Evolutionary conservation across 2,888 invertebrate genomes (phyloP).

Genomic region (Pammene fasciana): DNA sequence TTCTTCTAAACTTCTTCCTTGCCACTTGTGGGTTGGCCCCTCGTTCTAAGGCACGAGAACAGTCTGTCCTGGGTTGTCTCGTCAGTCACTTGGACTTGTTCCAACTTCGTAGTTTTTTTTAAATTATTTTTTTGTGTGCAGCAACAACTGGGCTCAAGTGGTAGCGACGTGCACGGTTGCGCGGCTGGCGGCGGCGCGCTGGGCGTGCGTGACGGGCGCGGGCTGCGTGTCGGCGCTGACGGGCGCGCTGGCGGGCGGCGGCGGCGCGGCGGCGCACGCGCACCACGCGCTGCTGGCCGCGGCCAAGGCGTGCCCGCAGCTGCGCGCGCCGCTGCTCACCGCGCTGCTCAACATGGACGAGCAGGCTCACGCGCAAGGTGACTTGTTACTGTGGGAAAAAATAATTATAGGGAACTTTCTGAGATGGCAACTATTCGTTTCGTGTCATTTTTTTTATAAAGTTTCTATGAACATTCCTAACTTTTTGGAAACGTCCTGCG

Average conservation of each 20-base stretch:
- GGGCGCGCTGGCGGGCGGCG: constrained; percentile 55
- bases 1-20: no score
- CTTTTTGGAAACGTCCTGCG: no score
- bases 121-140: constrained; percentile 52
- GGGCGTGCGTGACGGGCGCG: constrained; percentile 56
- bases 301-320: constrained; percentile 44
- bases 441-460: no score
- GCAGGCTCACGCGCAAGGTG: constrained; percentile 48
- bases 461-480: no score
- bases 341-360: constrained; percentile 68
- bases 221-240: constrained; percentile 68
- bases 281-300: constrained; percentile 47
- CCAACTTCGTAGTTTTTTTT: no score
- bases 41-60: no score
- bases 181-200: constrained; percentile 57
- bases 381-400: no score
- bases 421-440: no score
- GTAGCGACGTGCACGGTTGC: constrained; percentile 89
- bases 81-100: no score
- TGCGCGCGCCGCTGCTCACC: constrained; percentile 51
- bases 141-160: constrained; percentile 93
- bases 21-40: no score
- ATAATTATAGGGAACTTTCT: no score
- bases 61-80: no score
- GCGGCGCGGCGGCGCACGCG: constrained; percentile 54